Base-by-base conservation (phyloP, 2,113 vertebrate species). In the Raja brachyura region DNA sequence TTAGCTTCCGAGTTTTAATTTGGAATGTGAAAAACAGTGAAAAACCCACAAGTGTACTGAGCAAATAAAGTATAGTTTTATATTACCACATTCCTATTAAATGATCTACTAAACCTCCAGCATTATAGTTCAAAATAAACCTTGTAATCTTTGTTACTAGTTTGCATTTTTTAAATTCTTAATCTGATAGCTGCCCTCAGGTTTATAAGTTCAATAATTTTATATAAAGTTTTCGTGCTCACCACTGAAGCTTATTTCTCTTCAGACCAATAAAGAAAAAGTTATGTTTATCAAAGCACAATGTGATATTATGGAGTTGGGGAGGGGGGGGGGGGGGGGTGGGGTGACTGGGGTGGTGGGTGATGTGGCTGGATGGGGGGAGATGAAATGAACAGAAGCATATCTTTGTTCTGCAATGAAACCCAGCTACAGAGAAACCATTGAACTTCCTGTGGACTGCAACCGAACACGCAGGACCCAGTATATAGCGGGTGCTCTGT, bases 341-440 rank as follows among this genome's bases (percentile, higher is more conserved):
- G 70, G 39, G 68, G n/a, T n/a, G n/a, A n/a, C 33, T 9, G 20
- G 25, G 11, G 48, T 48, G 39, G 39, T 48, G 63, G 63, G 63
- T 8, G 63, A 14, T 8, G 13, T 8, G 7, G 63, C 13, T 66
- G 63, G 63, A 10, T 66, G 63, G 13, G 1, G 13, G 70, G 18
- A 4, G 66, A 11, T 11, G 66, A 90, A 90, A 90, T 90, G 90
- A 92, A 70, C 90, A 92, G 90, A 92, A 92, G 90, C 90, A 28
- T 54, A 68, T 92, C 66, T 92, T 92, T 92, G 90, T 92, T 92
- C 68, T 25, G 33, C 90, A 28, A 54, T 92, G 90, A 92, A 92
- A 92, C 73, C 90, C 90, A 92, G 66, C 63, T 54, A 92, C 90
- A 92, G 66, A 73, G 90, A 92, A 92, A 63, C 66, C 68, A 92